phyloP scores from a whole-genome alignment of 2,888 invertebrate species.

The Thera britannica region DNA sequence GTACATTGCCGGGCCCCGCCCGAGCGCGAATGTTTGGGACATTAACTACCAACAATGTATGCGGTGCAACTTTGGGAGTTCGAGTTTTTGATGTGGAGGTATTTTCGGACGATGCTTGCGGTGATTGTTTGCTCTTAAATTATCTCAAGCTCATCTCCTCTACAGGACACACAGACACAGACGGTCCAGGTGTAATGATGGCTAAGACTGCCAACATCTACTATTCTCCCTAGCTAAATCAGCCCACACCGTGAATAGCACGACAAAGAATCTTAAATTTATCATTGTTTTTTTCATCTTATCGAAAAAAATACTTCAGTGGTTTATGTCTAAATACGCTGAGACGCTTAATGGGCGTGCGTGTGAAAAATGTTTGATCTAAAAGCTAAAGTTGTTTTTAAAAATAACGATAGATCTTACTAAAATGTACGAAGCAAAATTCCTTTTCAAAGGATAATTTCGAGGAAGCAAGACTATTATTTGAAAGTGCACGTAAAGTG shows the following conservation, averaged over 20 bases:
- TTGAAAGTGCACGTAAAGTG: constrained; percentile 21
- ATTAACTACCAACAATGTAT: constrained; percentile 33
- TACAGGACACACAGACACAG: too few species aligned
- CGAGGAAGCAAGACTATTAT: constrained; percentile 10
- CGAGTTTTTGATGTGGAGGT: constrained; percentile 32
- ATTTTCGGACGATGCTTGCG: constrained; percentile 21
- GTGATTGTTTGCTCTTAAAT: constrained; percentile 12
- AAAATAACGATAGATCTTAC: constrained; percentile 3
- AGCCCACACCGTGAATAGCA: too few species aligned
- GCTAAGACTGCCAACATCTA: too few species aligned
- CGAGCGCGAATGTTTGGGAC: constrained; percentile 26
- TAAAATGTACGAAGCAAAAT: neutral
- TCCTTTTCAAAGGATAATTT: constrained; percentile 6
- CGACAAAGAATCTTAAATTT: too few species aligned
- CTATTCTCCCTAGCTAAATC: too few species aligned
- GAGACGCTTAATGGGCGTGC: too few species aligned
- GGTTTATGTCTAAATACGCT: too few species aligned
- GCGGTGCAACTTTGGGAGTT: constrained; percentile 30
- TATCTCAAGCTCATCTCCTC: neutral
- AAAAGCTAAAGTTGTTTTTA: too few species aligned
- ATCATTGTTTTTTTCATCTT: too few species aligned
- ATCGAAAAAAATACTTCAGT: too few species aligned
- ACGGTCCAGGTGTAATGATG: too few species aligned
- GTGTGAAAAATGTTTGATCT: too few species aligned
- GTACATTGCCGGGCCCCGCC: constrained; percentile 23